Percentiles rank a stretch among this genome's conserved stretches.
Conservation (phyloP, 2,797 vertebrate genomes). For the Rhabdomys pumilio region DNA sequence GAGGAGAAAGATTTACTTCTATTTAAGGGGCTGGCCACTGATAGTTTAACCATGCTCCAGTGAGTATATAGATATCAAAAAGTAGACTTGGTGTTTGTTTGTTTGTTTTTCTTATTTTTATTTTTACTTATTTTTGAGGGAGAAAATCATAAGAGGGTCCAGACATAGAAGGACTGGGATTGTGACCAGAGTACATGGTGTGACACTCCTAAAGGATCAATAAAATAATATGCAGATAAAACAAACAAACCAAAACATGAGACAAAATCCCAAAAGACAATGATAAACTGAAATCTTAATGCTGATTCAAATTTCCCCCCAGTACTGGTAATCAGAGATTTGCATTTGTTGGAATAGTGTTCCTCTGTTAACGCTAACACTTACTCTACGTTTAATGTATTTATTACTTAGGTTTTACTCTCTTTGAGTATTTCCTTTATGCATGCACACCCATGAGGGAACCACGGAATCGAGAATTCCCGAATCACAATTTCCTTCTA, state of each 20-base stretch:
- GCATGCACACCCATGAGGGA: neutral
- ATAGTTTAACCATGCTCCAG: neutral
- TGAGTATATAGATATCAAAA: neutral
- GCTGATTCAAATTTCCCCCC: neutral
- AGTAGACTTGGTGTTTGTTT: neutral
- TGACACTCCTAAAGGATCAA: neutral
- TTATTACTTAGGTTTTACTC: neutral
- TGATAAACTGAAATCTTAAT: neutral
- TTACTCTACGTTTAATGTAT: neutral
- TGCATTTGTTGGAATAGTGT: neutral
- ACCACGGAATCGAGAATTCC: neutral
- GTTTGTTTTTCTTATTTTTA: neutral
- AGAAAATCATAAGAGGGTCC: neutral
- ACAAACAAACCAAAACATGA: neutral
- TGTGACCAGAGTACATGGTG: neutral
- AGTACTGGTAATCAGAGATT: neutral
- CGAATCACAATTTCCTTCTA: neutral
- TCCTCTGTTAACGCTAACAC: too few species aligned
- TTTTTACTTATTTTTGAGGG: neutral
- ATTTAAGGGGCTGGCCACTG: neutral
- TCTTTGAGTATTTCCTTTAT: neutral
- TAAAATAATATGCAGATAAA: neutral
- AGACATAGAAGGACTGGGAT: neutral
- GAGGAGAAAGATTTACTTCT: neutral
- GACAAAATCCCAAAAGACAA: neutral